Evolutionary conservation across 2,888 invertebrate species (phyloP).

Genomic region (Alviniconcha strummeri): DNA sequence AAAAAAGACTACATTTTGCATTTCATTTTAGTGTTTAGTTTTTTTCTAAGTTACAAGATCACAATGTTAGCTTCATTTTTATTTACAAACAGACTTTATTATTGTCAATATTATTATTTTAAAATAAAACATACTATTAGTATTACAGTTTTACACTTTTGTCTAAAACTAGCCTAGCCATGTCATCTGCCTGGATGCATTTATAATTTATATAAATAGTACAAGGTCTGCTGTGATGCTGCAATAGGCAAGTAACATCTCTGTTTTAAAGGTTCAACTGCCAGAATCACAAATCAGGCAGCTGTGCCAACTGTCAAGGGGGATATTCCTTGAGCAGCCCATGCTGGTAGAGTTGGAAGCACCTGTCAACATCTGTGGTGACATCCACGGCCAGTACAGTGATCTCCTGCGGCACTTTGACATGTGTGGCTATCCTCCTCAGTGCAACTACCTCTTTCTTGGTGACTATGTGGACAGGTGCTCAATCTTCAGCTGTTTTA

Average conservation of each 20-base stretch:
- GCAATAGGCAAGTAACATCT: neutral
- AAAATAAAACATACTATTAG: too few relatives aligned
- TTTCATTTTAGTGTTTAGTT: too few relatives aligned
- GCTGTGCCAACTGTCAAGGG: slow-evolving; percentile 73
- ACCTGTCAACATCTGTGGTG: slow-evolving; percentile 77
- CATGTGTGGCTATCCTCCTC: slow-evolving; percentile 76
- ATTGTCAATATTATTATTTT: too few relatives aligned
- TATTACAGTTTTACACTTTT: too few relatives aligned
- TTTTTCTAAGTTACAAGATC: too few relatives aligned
- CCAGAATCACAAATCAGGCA: slow-evolving; percentile 74
- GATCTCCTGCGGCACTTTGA: slow-evolving; percentile 77
- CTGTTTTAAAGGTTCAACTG: slow-evolving; percentile 61
- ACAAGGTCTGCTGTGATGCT: too few relatives aligned
- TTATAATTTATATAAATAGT: too few relatives aligned
- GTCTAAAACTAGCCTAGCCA: too few relatives aligned
- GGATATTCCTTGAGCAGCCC: slow-evolving; percentile 75
- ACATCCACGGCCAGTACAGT: slow-evolving; percentile 77
- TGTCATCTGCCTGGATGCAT: too few relatives aligned
- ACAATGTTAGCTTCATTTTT: too few relatives aligned
- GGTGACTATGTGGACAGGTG: slow-evolving; percentile 78
- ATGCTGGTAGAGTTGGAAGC: slow-evolving; percentile 76
- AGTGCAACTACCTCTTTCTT: slow-evolving; percentile 76
- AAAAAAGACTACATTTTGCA: too few relatives aligned
- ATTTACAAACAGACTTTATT: too few relatives aligned
- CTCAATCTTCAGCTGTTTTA: slow-evolving; percentile 13